Evolutionary conservation across 2,113 vertebrate species (phyloP).

Genomic region (Ictalurus furcatus): DNA sequence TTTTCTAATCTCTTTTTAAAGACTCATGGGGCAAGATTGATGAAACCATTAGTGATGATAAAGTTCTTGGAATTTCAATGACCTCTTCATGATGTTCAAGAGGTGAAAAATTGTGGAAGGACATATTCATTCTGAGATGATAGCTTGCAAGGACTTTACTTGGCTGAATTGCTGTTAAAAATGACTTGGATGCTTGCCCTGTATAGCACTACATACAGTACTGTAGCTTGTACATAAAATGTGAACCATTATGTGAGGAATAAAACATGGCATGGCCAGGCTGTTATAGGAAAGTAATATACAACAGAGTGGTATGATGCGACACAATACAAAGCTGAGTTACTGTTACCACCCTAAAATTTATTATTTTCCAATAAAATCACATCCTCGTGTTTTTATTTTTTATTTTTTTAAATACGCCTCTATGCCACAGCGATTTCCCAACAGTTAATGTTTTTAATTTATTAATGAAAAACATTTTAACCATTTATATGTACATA

Average conservation of each 20-base stretch:
- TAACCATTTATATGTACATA: neutral
- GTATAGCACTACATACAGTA: neutral
- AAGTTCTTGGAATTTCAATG: slow-evolving; percentile 17
- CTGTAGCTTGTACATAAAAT: neutral
- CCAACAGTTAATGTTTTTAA: neutral
- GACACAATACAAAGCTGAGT: neutral
- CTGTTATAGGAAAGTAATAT: neutral
- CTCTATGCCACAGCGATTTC: neutral
- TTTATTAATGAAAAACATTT: neutral
- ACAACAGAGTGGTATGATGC: neutral
- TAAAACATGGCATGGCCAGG: neutral
- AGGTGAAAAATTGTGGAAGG: slow-evolving; percentile 9
- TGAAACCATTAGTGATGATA: slow-evolving; percentile 17
- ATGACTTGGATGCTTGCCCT: neutral
- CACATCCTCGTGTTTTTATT: neutral
- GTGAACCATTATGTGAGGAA: neutral
- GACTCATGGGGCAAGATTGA: neutral
- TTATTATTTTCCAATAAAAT: neutral
- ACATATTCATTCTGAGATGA: slow-evolving; percentile 8
- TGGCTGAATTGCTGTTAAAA: neutral
- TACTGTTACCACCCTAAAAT: neutral
- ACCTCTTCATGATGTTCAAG: slow-evolving; percentile 18
- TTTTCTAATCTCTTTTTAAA: slow-evolving; percentile 10
- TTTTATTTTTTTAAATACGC: neutral
- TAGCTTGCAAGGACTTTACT: neutral